phyloP scores from a whole-genome alignment of 2,797 vertebrate species.

The Etheostoma nigrum region DNA sequence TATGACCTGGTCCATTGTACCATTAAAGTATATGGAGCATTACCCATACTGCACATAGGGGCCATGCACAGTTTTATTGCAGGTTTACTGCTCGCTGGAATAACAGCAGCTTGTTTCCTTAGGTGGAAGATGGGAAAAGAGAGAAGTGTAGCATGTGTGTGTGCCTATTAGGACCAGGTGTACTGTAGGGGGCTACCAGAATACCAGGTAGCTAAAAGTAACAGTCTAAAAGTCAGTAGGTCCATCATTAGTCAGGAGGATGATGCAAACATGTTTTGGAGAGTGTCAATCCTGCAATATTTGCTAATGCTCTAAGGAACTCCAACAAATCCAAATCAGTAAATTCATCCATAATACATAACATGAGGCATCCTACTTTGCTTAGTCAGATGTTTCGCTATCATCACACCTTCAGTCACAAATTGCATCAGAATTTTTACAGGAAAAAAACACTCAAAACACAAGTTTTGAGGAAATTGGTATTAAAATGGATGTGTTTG shows the following conservation, averaged over 20 bases:
- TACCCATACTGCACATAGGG: conserved; percentile 79
- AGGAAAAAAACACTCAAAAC: not conserved
- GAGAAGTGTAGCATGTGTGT: conserved; percentile 36
- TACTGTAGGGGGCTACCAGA: conserved; percentile 9
- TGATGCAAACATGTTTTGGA: not conserved
- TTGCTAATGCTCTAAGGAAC: not conserved
- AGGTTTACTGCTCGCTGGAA: conserved; percentile 80
- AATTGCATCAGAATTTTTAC: not conserved
- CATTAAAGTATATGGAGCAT: conserved; percentile 87
- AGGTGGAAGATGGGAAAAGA: conserved; percentile 57
- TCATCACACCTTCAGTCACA: not conserved
- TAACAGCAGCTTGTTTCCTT: conserved; percentile 75
- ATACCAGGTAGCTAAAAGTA: conserved; percentile 25
- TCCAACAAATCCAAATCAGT: not conserved
- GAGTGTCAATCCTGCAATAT: not conserved
- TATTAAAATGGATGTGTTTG: not conserved
- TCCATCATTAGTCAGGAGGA: conserved; percentile 1
- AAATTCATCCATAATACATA: not conserved
- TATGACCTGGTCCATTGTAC: conserved; percentile 76
- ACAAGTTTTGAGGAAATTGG: not conserved
- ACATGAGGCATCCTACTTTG: not conserved
- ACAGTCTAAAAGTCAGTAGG: not conserved
- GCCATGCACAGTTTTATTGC: conserved; percentile 79
- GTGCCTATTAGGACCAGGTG: conserved; percentile 57
- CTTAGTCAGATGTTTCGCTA: not conserved